These are phyloP conservation scores for Enteromius unitaeniatus DNA, from an alignment of 2,797 vertebrate genomes.

Conservation along the genomic window DNA sequence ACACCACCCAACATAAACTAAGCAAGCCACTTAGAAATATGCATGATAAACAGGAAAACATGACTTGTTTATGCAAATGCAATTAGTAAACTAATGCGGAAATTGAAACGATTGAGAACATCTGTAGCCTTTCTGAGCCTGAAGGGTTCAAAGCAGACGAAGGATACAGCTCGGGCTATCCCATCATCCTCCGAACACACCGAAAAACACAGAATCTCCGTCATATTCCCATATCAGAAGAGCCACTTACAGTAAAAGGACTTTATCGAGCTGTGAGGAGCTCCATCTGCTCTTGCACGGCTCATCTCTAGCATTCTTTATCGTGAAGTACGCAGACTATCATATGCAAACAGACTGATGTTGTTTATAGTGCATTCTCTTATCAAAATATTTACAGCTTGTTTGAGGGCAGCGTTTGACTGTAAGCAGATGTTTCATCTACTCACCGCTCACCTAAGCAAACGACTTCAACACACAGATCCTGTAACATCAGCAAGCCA, in stretches of 20 bases:
- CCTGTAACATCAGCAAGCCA: slow-evolving; percentile 56
- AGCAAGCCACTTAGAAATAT: slow-evolving; percentile 66
- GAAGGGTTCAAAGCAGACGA: slow-evolving; percentile 8
- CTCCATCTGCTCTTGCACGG: slow-evolving; percentile 14
- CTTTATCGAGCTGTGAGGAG: not conserved
- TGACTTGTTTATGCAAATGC: slow-evolving; percentile 78
- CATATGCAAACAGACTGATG: slow-evolving; percentile 79
- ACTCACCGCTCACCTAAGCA: slow-evolving; percentile 65
- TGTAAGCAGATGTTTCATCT: slow-evolving; percentile 75
- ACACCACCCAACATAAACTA: slow-evolving; percentile 71
- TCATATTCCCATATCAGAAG: slow-evolving; percentile 9
- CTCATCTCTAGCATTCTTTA: slow-evolving; percentile 48
- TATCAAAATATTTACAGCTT: slow-evolving; percentile 77
- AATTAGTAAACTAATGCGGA: slow-evolving; percentile 72
- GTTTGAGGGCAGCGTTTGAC: slow-evolving; percentile 78
- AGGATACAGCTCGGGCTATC: slow-evolving; percentile 14
- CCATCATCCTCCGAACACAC: not conserved
- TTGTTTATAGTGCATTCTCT: slow-evolving; percentile 79
- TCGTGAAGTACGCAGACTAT: slow-evolving; percentile 73
- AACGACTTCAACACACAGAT: slow-evolving; percentile 67
- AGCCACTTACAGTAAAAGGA: slow-evolving; percentile 5
- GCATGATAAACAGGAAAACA: slow-evolving; percentile 67
- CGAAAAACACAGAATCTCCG: not conserved
- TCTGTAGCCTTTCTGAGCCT: slow-evolving; percentile 62
- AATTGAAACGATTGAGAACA: slow-evolving; percentile 72